A percentile compares a stretch with the other conserved stretches of the same genome.
These are phyloP conservation scores for Ceyx cyanopectus DNA, from an alignment of 2,113 vertebrate species.

Conservation along the genomic window DNA sequence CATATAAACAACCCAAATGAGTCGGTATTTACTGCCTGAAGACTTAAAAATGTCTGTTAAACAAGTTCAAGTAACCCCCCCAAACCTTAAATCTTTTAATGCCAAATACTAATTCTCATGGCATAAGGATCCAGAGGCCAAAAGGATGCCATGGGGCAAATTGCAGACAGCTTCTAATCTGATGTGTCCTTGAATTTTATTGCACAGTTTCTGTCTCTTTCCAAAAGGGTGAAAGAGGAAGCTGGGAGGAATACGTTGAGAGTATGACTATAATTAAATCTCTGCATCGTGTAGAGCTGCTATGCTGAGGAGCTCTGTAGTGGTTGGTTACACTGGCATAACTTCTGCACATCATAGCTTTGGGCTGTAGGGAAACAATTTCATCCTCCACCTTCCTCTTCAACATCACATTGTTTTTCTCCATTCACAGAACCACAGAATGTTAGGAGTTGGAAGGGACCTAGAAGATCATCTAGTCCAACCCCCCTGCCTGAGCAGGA, in stretches of 20 bases:
- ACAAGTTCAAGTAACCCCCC: not conserved
- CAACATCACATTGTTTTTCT: not conserved
- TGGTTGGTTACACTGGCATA: not conserved
- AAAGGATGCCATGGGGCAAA: constrained; percentile 16
- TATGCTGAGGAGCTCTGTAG: not conserved
- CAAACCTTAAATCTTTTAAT: constrained; percentile 43
- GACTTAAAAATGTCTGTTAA: constrained; percentile 47
- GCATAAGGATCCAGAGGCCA: not conserved
- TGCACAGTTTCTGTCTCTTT: constrained; percentile 16
- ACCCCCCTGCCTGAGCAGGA: no score
- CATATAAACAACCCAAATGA: constrained; percentile 24
- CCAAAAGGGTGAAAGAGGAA: constrained; percentile 20
- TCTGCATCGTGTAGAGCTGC: not conserved
- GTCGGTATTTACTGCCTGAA: constrained; percentile 49
- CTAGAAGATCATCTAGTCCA: no score
- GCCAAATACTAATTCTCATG: not conserved
- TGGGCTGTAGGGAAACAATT: constrained; percentile 6
- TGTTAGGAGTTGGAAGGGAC: no score
- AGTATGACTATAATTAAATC: not conserved
- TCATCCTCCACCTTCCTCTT: not conserved
- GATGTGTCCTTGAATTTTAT: not conserved
- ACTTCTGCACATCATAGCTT: not conserved
- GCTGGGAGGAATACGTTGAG: not conserved
- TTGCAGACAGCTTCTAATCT: constrained; percentile 2
- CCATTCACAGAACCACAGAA: not conserved